Evolutionary conservation across 2,113 vertebrate genomes (phyloP).

Genomic region (Corvus moneduloides): DNA sequence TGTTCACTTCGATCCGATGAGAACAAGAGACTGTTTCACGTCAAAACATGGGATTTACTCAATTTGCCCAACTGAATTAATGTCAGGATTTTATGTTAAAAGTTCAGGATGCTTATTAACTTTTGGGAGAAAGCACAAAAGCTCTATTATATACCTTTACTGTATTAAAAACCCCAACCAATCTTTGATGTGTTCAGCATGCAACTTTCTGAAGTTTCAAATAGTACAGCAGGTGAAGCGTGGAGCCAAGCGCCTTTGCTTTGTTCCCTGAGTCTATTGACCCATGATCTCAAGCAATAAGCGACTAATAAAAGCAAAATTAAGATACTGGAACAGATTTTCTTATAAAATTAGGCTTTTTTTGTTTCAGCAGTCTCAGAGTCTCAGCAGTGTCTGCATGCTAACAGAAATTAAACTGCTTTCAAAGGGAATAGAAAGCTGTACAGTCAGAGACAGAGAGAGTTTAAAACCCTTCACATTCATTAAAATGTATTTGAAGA

Average conservation of each 20-base stretch:
- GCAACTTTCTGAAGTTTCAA: slow-evolving; percentile 63
- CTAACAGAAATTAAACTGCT: slow-evolving; percentile 32
- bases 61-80: slow-evolving; percentile 50
- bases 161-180: slow-evolving; percentile 56
- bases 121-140: slow-evolving; percentile 64
- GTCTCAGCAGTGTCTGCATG: neutral
- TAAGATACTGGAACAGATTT: slow-evolving; percentile 34
- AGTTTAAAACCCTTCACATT: slow-evolving; percentile 41
- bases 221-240: slow-evolving; percentile 33
- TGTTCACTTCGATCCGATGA: neutral
- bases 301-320: slow-evolving; percentile 38
- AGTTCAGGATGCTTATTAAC: slow-evolving; percentile 70
- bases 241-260: slow-evolving; percentile 21
- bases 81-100: slow-evolving; percentile 52
- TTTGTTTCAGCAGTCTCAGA: neutral
- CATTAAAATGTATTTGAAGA: slow-evolving; percentile 66
- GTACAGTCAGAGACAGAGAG: neutral
- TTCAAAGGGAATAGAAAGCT: slow-evolving; percentile 22
- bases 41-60: slow-evolving; percentile 31
- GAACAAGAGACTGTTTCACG: slow-evolving; percentile 57
- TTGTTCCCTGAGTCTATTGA: neutral
- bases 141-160: slow-evolving; percentile 54
- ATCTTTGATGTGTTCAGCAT: slow-evolving; percentile 65
- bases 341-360: neutral
- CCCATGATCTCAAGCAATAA: slow-evolving; percentile 47